phyloP scores from a whole-genome alignment of 1,140 invertebrate genomes.

The Bradynema listronoti region DNA sequence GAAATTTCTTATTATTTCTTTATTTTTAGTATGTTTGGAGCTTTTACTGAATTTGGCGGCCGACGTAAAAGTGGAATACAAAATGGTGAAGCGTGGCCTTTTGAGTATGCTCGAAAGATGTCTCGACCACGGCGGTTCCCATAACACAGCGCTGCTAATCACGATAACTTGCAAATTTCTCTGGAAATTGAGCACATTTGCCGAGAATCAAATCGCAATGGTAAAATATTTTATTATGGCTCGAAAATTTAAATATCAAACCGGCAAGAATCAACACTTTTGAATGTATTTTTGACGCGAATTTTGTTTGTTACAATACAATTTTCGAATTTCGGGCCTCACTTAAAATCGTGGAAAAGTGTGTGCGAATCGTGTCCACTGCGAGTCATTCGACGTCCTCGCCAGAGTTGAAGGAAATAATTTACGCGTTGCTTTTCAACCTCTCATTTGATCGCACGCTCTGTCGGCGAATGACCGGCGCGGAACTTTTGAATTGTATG shows the following conservation, averaged over 20 bases:
- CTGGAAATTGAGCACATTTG: constrained; percentile 85
- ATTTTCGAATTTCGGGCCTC: constrained; percentile 31
- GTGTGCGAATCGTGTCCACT: constrained; percentile 61
- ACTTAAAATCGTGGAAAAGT: constrained; percentile 60
- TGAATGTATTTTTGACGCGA: too few relatives aligned
- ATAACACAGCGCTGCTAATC: constrained; percentile 72
- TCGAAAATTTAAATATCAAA: too few relatives aligned
- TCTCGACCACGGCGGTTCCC: constrained; percentile 77
- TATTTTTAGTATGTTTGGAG: constrained; percentile 68
- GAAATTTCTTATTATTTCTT: constrained; percentile 3
- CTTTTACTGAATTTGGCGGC: constrained; percentile 88
- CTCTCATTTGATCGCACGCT: constrained; percentile 87
- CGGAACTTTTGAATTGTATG: constrained; percentile 79
- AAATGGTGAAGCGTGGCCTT: constrained; percentile 87
- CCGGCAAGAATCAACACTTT: too few relatives aligned
- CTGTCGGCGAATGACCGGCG: constrained; percentile 78
- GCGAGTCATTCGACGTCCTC: too few relatives aligned
- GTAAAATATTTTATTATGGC: constrained; percentile 54
- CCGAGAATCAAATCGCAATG: constrained; percentile 90
- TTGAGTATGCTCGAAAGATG: constrained; percentile 78
- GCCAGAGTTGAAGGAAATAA: constrained; percentile 74
- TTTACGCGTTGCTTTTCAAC: constrained; percentile 83
- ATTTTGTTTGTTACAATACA: not conserved
- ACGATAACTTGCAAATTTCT: constrained; percentile 86
- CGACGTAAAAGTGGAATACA: constrained; percentile 82